These are phyloP conservation scores for Microcebus griseorufus DNA, from an alignment of 2,113 vertebrate genomes.

Conservation along the genomic window DNA sequence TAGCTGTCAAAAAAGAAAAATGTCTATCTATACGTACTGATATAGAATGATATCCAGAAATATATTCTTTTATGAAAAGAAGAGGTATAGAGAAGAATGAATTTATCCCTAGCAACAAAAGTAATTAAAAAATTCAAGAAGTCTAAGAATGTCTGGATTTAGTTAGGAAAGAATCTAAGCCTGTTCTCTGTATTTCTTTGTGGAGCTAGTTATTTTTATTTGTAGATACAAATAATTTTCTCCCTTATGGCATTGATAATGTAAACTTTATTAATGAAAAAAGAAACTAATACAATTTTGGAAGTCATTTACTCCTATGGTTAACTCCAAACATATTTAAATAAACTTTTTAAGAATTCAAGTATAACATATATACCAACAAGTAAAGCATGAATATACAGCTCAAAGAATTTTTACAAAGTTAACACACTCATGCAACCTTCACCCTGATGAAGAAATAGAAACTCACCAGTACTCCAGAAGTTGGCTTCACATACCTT, in stretches of 20 bases:
- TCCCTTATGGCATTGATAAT: background rate
- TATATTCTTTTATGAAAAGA: background rate
- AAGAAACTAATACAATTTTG: background rate
- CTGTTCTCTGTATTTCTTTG: constrained; percentile 34
- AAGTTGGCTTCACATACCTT: background rate
- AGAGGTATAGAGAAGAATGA: background rate
- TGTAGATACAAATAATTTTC: background rate
- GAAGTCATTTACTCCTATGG: background rate
- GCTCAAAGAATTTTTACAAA: background rate
- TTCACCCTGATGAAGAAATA: background rate
- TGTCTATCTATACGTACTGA: background rate
- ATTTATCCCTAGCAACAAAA: background rate
- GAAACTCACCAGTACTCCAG: background rate
- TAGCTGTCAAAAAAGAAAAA: background rate
- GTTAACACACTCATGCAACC: background rate
- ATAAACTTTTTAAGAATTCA: background rate
- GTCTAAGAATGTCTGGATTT: constrained; percentile 14
- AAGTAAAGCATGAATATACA: background rate
- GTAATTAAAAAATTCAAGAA: constrained; percentile 16
- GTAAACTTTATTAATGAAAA: background rate
- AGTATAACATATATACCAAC: background rate
- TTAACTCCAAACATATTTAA: constrained; percentile 11
- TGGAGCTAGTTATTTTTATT: background rate
- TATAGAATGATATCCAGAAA: constrained; percentile 28
- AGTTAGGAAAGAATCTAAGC: constrained; percentile 45